phyloP scores from a whole-genome alignment of 2,888 invertebrate species.

The Drosophila ochracea region DNA sequence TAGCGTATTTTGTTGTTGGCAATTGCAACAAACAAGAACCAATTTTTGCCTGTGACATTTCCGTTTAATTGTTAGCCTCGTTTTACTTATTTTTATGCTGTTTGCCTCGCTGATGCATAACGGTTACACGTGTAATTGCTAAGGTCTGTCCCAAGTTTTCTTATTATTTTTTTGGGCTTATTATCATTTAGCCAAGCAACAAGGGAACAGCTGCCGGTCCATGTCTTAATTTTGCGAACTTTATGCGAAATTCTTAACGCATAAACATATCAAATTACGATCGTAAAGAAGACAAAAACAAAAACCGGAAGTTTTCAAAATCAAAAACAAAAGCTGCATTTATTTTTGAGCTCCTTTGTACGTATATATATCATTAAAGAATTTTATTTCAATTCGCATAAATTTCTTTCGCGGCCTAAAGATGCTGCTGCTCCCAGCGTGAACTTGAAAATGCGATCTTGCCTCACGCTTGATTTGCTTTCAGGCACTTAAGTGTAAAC shows the following conservation, averaged over 20 bases:
- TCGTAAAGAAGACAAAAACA: constrained; percentile 34
- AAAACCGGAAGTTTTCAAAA: constrained; percentile 75
- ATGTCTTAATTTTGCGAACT: constrained; percentile 44
- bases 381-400: constrained; percentile 19
- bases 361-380: constrained; percentile 1
- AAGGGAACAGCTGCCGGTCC: constrained; percentile 51
- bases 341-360: constrained; percentile 10
- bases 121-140: constrained; percentile 39
- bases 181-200: not conserved
- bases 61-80: constrained; percentile 66
- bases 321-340: constrained; percentile 45
- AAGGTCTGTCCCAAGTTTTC: not conserved
- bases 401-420: constrained; percentile 6
- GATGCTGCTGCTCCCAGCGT: constrained; percentile 44
- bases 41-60: constrained; percentile 61
- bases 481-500: constrained; percentile 56
- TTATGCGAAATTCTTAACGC: constrained; percentile 65
- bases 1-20: constrained; percentile 8
- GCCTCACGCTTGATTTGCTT: constrained; percentile 62
- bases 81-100: constrained; percentile 30
- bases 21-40: constrained; percentile 59
- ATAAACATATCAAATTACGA: constrained; percentile 79
- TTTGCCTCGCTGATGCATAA: constrained; percentile 12
- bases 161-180: not conserved
- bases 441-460: constrained; percentile 36